Evolutionary conservation across 2,888 invertebrate species (phyloP).

Genomic region (Andrena bicolor): DNA sequence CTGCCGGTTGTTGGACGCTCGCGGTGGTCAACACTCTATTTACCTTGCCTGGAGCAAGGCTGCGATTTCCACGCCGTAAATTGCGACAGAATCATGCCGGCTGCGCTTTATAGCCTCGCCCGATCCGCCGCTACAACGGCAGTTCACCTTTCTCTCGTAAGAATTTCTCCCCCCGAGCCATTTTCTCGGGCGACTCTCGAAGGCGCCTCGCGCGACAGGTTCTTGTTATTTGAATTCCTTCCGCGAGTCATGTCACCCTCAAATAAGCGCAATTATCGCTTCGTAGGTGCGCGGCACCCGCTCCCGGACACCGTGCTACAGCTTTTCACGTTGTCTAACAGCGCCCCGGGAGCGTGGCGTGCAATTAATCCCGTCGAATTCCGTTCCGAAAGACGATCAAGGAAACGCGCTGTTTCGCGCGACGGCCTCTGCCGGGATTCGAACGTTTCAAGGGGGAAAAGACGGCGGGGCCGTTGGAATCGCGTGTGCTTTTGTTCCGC

Average conservation of each 20-base stretch:
- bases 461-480: too few relatives aligned
- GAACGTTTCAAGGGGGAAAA: not conserved
- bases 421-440: not conserved
- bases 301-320: conserved; percentile 14
- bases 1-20: conserved; percentile 42
- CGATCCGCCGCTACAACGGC: conserved; percentile 36
- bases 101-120: conserved; percentile 54
- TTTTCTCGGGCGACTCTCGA: conserved; percentile 64
- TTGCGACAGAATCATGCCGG: conserved; percentile 74
- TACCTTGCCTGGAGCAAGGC: conserved; percentile 82
- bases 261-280: conserved; percentile 53
- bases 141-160: conserved; percentile 73
- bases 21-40: conserved; percentile 69
- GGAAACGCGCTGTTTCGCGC: not conserved
- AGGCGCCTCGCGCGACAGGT: conserved; percentile 56
- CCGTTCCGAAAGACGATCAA: not conserved
- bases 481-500: not conserved
- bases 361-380: conserved; percentile 28
- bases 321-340: conserved; percentile 16
- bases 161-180: conserved; percentile 74
- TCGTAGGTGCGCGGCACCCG: not conserved
- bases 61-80: conserved; percentile 79
- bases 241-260: conserved; percentile 44
- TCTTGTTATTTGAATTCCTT: conserved; percentile 61
- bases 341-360: not conserved